These are phyloP conservation scores for Coracias cyanogaster DNA, from an alignment of 2,797 vertebrate genomes.

Conservation along the genomic window DNA sequence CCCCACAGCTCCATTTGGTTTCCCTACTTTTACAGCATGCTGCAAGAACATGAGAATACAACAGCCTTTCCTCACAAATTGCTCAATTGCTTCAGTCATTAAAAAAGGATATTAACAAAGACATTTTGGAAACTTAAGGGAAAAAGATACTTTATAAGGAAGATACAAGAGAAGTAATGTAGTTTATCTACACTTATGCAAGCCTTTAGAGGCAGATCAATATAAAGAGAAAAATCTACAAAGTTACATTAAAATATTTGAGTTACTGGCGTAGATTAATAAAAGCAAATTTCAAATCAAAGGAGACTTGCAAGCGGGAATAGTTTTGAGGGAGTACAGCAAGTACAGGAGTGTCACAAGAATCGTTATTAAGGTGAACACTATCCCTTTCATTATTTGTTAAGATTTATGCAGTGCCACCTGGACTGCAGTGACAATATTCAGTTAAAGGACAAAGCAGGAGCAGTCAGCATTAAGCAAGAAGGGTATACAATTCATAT, in stretches of 20 bases:
- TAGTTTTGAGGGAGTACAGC: background rate
- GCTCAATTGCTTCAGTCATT: background rate
- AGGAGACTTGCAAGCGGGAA: background rate
- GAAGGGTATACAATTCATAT: background rate
- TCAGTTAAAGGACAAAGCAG: constrained; percentile 14
- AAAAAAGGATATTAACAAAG: background rate
- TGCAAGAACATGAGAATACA: background rate
- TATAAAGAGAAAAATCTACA: background rate
- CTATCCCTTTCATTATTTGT: background rate
- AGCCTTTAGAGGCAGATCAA: background rate
- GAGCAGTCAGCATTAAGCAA: background rate
- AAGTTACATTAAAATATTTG: background rate
- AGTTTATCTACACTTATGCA: background rate
- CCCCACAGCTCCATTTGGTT: too few relatives aligned
- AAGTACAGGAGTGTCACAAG: background rate
- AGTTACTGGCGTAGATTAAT: background rate
- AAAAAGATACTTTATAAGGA: background rate
- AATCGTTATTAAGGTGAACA: background rate
- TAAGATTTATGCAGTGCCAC: background rate
- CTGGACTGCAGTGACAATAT: background rate
- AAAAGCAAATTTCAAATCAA: constrained; percentile 35
- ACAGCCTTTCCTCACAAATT: background rate
- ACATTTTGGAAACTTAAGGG: background rate
- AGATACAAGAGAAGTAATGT: background rate
- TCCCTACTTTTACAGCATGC: background rate